A percentile compares a stretch with the other conserved stretches of the same genome.
Evolutionary conservation across 2,797 vertebrate genomes (phyloP).

Genomic region (Rhinella marina): DNA sequence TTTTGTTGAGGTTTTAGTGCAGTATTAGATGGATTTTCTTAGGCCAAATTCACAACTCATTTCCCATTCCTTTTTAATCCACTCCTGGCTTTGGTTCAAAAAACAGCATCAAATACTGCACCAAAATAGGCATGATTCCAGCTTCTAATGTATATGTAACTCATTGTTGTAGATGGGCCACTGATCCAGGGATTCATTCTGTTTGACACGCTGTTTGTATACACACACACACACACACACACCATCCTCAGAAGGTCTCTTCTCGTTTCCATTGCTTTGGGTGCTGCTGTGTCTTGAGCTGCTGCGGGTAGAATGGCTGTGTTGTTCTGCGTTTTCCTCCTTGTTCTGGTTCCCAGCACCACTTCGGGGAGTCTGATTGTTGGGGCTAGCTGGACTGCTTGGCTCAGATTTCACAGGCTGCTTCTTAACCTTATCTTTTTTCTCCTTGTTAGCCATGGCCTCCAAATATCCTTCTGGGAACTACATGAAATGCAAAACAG

Average conservation of each 20-base stretch:
- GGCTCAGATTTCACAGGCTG: constrained; percentile 73
- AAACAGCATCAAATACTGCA: too few relatives aligned
- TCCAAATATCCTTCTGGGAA: constrained; percentile 95
- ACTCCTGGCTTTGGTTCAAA: too few relatives aligned
- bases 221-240: background rate
- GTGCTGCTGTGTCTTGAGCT: constrained; percentile 21
- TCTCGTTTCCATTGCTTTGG: constrained; percentile 70
- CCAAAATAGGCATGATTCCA: background rate
- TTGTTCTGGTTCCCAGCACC: constrained; percentile 17
- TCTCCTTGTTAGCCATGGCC: constrained; percentile 95
- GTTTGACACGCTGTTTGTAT: background rate
- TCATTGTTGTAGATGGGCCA: background rate
- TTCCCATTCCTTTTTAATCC: too few relatives aligned
- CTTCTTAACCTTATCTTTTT: constrained; percentile 86
- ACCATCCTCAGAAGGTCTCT: constrained; percentile 75
- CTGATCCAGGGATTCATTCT: too few relatives aligned
- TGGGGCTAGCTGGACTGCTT: constrained; percentile 69
- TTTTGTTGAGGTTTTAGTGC: too few relatives aligned
- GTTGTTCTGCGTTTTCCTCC: constrained; percentile 38
- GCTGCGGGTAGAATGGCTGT: constrained; percentile 21
- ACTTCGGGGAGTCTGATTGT: constrained; percentile 29
- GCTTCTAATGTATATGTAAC: background rate
- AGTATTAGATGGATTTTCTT: too few relatives aligned
- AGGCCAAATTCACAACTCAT: too few relatives aligned
- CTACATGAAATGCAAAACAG: constrained; percentile 70